Base-by-base conservation (phyloP, 2,113 vertebrate species). In the Rhineura floridana region DNA sequence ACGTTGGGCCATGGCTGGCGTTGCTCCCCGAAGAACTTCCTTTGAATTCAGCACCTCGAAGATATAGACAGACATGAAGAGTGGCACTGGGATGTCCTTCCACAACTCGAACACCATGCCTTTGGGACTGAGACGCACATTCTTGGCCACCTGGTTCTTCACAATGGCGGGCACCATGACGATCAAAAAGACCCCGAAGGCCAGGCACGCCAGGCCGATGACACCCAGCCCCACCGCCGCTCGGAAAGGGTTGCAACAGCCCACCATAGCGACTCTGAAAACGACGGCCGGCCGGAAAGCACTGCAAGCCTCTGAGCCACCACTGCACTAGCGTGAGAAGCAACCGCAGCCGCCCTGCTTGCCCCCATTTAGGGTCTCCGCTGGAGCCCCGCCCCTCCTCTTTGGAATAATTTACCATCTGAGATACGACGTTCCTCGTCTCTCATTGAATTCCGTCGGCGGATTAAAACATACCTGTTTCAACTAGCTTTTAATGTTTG, bases 51-150 rank as follows among this genome's bases (percentile, higher is more conserved):
- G n/a, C 30, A 99, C 89, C 15, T 98, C 90, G 0, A 98, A 98
- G 90, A 99, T 97, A 94, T 99, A 96, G 89, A 98, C 89, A 0
- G 98, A 98, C 92, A 99, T 88, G 94, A 95, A 99, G 94, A 99
- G 99, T 0, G 99, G 98, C 0, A 99, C 96, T 0, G 99, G 98
- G 42, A 99, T 93, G 72, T 99, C 98, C 90, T 97, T 98, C 99
- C 99, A 99, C 98, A 99, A 98, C 36, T 89, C 94, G 93, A 97
- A 99, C 78, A 98, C 91, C n/a, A 98, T 76, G 9, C 97, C 96
- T 4, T 5, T 94, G 6, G 98, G 99, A 90, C 98, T 93, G 0
- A 99, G 98, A 86, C 97, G 95, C 30, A 98, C 98, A 0, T 99
- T 99, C 99, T 99, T 97, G 52, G 92, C 75, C 12, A 98, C 96